phyloP scores from a whole-genome alignment of 2,797 vertebrate species.

The Darevskia mixta region DNA sequence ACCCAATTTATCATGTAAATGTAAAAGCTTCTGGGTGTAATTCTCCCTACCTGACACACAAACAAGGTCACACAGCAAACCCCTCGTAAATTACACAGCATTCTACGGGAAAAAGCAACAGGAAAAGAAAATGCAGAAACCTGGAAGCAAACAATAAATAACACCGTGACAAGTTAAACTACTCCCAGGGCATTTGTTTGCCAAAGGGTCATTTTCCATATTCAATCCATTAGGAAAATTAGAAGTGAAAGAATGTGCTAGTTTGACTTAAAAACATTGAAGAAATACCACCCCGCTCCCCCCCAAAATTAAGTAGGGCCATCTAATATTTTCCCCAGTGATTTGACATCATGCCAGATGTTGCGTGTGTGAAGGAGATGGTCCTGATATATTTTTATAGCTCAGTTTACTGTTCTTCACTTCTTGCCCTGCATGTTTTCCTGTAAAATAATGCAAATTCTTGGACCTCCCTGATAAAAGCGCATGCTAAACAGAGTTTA shows the following conservation, averaged over 20 bases:
- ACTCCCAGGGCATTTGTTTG: slow-evolving; percentile 67
- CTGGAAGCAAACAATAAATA: slow-evolving; percentile 63
- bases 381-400: slow-evolving; percentile 34
- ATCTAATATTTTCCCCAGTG: slow-evolving; percentile 43
- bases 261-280: slow-evolving; percentile 54
- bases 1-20: slow-evolving; percentile 63
- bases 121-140: slow-evolving; percentile 57
- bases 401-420: background rate
- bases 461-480: slow-evolving; percentile 2
- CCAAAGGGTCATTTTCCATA: slow-evolving; percentile 67
- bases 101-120: slow-evolving; percentile 61
- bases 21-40: slow-evolving; percentile 54
- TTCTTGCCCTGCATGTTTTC: background rate
- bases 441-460: slow-evolving; percentile 2
- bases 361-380: background rate
- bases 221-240: slow-evolving; percentile 69
- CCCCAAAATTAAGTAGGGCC: slow-evolving; percentile 56
- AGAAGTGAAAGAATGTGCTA: slow-evolving; percentile 66
- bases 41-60: slow-evolving; percentile 40
- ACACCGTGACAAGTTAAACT: slow-evolving; percentile 65
- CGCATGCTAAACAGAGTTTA: background rate
- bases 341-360: slow-evolving; percentile 55
- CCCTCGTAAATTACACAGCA: slow-evolving; percentile 56
- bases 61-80: slow-evolving; percentile 73
- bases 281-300: background rate